Conservation (phyloP, 2,797 vertebrate genomes). For the Melopsittacus undulatus region DNA sequence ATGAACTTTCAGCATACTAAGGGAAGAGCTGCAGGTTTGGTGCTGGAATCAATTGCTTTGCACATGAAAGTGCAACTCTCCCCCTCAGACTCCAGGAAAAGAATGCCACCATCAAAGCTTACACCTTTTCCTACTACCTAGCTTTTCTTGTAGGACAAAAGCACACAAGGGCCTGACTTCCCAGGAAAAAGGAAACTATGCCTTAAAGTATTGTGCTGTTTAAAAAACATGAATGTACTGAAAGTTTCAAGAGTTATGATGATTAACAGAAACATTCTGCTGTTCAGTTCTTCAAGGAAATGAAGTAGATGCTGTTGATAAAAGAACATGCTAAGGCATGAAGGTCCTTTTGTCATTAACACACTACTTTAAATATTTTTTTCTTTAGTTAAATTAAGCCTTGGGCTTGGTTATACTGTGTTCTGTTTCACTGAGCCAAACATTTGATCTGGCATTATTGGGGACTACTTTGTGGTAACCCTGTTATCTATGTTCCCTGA, state of each 20-base stretch:
- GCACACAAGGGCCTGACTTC: background rate
- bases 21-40: background rate
- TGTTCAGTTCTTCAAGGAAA: background rate
- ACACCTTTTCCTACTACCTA: background rate
- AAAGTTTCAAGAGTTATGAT: background rate
- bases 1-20: background rate
- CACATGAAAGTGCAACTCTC: background rate
- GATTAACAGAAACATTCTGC: background rate
- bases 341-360: background rate
- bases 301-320: background rate
- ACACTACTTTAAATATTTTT: background rate
- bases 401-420: background rate
- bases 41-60: background rate
- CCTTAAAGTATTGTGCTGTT: background rate
- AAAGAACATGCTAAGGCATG: background rate
- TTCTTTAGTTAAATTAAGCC: background rate
- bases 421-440: background rate
- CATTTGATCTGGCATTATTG: background rate
- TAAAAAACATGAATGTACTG: background rate
- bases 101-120: background rate
- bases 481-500: background rate
- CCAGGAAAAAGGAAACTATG: background rate
- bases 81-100: background rate
- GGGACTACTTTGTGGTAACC: background rate
- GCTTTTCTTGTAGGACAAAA: background rate